A percentile compares a stretch with the other conserved stretches of the same genome.
Conservation (phyloP, 2,888 invertebrate genomes). For the Harpagoxenus sublaevis region DNA sequence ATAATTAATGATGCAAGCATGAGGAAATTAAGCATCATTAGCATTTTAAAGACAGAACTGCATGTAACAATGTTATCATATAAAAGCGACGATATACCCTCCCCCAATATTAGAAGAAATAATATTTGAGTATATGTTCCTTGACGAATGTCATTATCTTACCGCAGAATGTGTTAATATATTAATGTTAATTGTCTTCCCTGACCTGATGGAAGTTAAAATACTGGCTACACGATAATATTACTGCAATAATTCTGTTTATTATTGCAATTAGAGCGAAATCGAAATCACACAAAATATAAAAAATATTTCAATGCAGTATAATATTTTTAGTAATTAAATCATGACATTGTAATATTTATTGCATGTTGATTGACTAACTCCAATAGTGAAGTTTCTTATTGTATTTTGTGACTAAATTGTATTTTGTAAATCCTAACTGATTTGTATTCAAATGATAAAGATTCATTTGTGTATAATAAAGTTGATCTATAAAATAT, state of each 20-base stretch:
- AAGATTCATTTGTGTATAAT: background rate
- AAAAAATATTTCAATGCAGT: background rate
- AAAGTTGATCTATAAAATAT: background rate
- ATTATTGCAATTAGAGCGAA: background rate
- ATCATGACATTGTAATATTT: background rate
- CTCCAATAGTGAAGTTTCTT: background rate
- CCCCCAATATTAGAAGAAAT: background rate
- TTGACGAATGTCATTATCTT: background rate
- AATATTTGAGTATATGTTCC: background rate
- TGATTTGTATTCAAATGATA: background rate
- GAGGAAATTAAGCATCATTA: background rate
- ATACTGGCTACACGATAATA: background rate
- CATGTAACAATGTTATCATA: background rate
- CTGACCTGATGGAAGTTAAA: background rate
- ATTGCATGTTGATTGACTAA: background rate
- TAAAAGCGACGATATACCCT: background rate
- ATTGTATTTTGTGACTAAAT: background rate
- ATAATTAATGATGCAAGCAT: constrained; percentile 1
- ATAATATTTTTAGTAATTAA: background rate
- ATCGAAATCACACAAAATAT: background rate
- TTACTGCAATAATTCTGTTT: constrained; percentile 9
- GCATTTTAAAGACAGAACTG: background rate
- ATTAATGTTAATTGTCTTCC: constrained; percentile 32
- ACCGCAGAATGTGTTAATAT: background rate
- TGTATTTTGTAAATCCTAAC: background rate